Base-by-base conservation (phyloP, 2,888 invertebrate species). In the Oscheius sp. region DNA sequence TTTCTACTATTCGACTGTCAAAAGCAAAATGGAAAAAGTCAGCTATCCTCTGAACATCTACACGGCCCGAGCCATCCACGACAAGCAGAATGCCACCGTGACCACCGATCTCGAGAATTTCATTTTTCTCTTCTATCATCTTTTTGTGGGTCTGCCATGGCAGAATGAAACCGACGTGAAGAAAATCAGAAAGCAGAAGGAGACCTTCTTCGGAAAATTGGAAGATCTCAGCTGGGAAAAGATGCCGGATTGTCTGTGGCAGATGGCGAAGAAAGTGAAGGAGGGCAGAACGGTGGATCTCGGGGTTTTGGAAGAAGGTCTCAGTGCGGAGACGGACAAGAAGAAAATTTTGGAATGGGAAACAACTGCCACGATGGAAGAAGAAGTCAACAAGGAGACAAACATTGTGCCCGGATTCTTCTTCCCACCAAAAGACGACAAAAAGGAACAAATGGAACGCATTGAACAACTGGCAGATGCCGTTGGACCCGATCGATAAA, bases 41-140 rank as follows among this genome's bases (percentile, higher is more conserved):
- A 64, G 27, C 64, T 61, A 61, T 23, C 61, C 61, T 21, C 25
- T 64, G 9, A 64, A 64, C 16, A 64, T 46, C 25, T 64, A 49
- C 49, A 49, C 49, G 21, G 18, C 64, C 12, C 9, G 46, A 16
- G 49, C 46, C 5, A 45, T 64, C 25, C 64, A 64, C 18, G 16
- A 64, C 25, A 49, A 29, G 29, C 23, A 64, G 27, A 16, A 13
- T 1, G 64, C 64, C 18, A 27, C 64, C 3, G 49, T 25, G 25
- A 23, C 49, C 27, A 49, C 64, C 5, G 64, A 61, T 21, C 61
- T 61, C 41, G 61, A 61, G 45, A 29, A 41, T 9, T 21, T 61
- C 43, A 18, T 61, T 43, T 61, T 21, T 18, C 43, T 61, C 12
- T 6, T 18, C 41, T 61, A 61, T 23, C 61, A 58, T 27, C 35